Evolutionary conservation across 2,113 vertebrate genomes (phyloP).

Genomic region (Rafetus swinhoei): DNA sequence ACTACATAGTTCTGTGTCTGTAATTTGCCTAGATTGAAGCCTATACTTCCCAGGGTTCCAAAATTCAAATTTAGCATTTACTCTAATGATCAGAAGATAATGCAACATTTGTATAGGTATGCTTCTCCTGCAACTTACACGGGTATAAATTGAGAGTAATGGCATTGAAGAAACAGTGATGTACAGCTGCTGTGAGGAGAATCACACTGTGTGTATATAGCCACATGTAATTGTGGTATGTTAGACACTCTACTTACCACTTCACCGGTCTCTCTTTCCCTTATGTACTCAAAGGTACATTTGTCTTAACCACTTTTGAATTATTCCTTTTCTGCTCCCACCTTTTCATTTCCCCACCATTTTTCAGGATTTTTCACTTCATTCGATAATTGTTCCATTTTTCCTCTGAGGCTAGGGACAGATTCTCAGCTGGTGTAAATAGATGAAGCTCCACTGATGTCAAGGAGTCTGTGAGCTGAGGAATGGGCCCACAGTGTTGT

Average conservation of each 20-base stretch:
- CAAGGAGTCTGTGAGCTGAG: neutral
- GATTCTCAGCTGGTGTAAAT: neutral
- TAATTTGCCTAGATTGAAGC: neutral
- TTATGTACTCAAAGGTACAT: neutral
- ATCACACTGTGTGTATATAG: neutral
- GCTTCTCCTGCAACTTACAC: neutral
- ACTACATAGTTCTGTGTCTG: neutral
- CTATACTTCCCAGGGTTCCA: neutral
- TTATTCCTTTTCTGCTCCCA: neutral
- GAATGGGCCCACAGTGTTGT: neutral
- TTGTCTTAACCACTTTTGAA: neutral
- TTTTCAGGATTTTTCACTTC: conserved; percentile 15
- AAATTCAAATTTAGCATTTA: neutral
- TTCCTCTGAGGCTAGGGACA: neutral
- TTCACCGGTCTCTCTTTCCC: neutral
- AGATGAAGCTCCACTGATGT: neutral
- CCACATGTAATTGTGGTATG: neutral
- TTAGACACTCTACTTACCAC: neutral
- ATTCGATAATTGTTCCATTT: neutral
- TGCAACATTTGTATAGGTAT: accelerated
- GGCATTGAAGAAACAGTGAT: neutral
- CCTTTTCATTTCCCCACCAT: neutral
- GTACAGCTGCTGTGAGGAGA: neutral
- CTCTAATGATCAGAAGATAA: neutral
- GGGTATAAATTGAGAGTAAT: neutral